Conservation (phyloP, 2,113 vertebrate species). For the Collichthys lucidus region DNA sequence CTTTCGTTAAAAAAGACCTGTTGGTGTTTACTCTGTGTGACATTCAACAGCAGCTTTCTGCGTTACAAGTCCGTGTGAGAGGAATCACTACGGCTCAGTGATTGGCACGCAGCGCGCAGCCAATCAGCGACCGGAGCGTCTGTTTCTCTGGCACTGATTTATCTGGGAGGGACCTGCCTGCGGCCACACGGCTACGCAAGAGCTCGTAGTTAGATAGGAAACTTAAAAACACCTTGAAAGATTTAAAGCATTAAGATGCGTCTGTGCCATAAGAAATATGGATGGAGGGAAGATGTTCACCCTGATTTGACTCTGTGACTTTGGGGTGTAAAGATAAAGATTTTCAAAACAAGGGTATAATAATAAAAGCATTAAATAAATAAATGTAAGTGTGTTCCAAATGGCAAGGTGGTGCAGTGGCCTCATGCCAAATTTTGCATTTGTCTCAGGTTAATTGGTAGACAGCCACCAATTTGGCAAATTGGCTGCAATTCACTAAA, state of each 20-base stretch:
- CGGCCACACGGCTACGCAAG: no score
- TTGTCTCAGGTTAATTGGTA: no score
- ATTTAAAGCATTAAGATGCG: neutral
- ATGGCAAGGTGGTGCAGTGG: no score
- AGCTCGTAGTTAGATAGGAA: neutral
- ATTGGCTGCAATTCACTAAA: neutral
- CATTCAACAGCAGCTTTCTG: constrained; percentile 16
- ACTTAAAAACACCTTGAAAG: neutral
- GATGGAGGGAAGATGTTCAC: no score
- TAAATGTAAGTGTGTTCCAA: no score
- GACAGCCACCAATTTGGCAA: no score
- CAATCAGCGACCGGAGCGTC: constrained; percentile 70
- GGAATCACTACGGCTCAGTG: constrained; percentile 61
- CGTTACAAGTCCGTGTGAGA: constrained; percentile 26
- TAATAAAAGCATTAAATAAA: neutral
- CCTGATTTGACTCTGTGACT: no score
- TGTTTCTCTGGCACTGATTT: constrained; percentile 63
- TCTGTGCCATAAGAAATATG: no score
- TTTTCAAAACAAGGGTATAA: neutral
- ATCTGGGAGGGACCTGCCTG: constrained; percentile 15
- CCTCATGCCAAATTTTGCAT: no score
- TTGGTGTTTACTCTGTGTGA: constrained; percentile 13
- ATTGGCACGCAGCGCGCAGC: constrained; percentile 62
- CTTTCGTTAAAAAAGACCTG: neutral
- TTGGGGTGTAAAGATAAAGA: no score